Evolutionary conservation across 2,888 invertebrate genomes (phyloP).

Genomic region (Phengaris arion): DNA sequence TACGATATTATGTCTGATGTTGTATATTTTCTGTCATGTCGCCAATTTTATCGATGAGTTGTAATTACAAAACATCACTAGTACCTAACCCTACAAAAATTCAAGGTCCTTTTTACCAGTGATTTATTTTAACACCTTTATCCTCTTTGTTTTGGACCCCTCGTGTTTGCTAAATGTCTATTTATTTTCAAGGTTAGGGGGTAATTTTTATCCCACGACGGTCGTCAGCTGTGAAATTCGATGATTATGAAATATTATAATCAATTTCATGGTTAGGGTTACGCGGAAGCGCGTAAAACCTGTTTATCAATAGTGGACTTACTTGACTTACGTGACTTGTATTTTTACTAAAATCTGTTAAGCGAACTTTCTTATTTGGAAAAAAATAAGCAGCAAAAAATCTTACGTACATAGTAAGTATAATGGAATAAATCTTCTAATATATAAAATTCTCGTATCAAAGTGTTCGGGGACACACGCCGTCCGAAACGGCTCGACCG

Average conservation of each 20-base stretch:
- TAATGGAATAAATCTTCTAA: too few relatives aligned
- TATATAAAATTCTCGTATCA: too few relatives aligned
- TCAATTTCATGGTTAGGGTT: not conserved
- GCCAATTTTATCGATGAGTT: not conserved
- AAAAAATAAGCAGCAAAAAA: too few relatives aligned
- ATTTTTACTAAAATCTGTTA: too few relatives aligned
- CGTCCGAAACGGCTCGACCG: too few relatives aligned
- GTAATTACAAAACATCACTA: not conserved
- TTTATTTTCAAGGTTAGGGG: slow-evolving; percentile 52
- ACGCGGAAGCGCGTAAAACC: not conserved
- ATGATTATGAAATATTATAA: slow-evolving; percentile 37
- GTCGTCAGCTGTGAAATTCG: slow-evolving; percentile 41
- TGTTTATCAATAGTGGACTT: not conserved
- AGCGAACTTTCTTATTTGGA: too few relatives aligned
- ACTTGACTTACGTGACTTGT: too few relatives aligned
- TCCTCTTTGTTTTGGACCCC: slow-evolving; percentile 48
- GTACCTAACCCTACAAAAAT: slow-evolving; percentile 33
- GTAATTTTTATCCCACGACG: slow-evolving; percentile 50
- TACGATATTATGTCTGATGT: too few relatives aligned
- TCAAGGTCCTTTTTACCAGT: slow-evolving; percentile 42
- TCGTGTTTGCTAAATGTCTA: slow-evolving; percentile 56
- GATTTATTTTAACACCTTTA: slow-evolving; percentile 49
- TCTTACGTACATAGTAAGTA: too few relatives aligned
- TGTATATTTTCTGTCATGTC: too few relatives aligned
- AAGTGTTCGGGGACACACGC: too few relatives aligned